A percentile compares a stretch with the other conserved stretches of the same genome.
Evolutionary conservation across 2,113 vertebrate species (phyloP).

Genomic region (Vombatus ursinus): DNA sequence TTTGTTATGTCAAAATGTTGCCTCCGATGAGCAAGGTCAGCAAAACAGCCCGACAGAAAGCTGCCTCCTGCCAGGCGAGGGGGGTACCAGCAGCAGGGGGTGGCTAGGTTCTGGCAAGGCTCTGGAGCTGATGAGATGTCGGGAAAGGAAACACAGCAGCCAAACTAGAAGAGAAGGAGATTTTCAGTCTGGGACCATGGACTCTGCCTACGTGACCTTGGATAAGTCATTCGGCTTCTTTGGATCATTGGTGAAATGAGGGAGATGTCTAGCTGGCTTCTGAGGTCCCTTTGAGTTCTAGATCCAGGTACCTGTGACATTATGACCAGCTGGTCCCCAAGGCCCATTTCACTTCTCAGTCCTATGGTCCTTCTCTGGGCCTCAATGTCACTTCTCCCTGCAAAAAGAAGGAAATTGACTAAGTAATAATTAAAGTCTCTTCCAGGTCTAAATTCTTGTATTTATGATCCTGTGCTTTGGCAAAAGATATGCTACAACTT

Average conservation of each 20-base stretch:
- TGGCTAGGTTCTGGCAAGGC: not conserved
- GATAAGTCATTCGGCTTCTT: not conserved
- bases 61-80: not conserved
- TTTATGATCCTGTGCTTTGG: not conserved
- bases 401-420: not conserved
- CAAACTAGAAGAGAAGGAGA: not conserved
- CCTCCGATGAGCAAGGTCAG: accelerated
- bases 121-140: not conserved
- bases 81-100: not conserved
- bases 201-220: not conserved
- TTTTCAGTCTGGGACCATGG: not conserved
- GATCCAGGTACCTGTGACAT: not conserved
- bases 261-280: not conserved
- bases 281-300: not conserved
- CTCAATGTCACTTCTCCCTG: not conserved
- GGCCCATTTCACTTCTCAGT: not conserved
- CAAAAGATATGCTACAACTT: not conserved
- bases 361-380: not conserved
- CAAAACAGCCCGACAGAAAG: not conserved
- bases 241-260: not conserved
- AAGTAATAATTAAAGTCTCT: not conserved
- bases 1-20: not conserved
- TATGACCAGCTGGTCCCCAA: not conserved
- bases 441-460: not conserved
- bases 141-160: not conserved